phyloP scores from a whole-genome alignment of 2,113 vertebrate genomes.

The Mormyrus iriodes region DNA sequence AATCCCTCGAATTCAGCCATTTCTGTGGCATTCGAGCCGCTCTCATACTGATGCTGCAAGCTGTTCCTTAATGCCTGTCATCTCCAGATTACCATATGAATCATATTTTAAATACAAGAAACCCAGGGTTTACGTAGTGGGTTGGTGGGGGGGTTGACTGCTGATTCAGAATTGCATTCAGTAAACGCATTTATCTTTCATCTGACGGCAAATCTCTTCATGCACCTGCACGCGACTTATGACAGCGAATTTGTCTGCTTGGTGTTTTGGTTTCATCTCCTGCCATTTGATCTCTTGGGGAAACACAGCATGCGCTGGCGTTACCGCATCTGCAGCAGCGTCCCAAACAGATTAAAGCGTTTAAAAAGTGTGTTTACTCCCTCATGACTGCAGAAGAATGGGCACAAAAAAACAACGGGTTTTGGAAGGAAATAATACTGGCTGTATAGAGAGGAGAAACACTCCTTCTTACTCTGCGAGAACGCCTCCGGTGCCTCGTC shows the following conservation, averaged over 20 bases:
- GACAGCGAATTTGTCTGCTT: neutral
- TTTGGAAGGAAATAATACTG: neutral
- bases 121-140: neutral
- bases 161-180: neutral
- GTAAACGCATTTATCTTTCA: neutral
- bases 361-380: neutral
- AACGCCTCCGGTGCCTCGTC: conserved; percentile 27
- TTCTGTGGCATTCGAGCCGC: neutral
- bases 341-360: neutral
- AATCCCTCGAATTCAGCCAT: neutral
- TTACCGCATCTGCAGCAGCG: neutral
- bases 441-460: neutral
- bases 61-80: neutral
- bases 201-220: neutral
- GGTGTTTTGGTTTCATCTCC: neutral
- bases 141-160: neutral
- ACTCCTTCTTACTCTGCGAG: conserved; percentile 43
- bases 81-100: conserved; percentile 7
- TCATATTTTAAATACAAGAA: neutral
- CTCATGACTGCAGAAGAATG: neutral
- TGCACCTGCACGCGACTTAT: neutral
- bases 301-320: neutral
- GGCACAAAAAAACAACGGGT: neutral
- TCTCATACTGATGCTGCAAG: neutral
- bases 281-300: neutral